These are phyloP conservation scores for Artibeus jamaicensis DNA, from an alignment of 2,797 vertebrate species.

Conservation along the genomic window DNA sequence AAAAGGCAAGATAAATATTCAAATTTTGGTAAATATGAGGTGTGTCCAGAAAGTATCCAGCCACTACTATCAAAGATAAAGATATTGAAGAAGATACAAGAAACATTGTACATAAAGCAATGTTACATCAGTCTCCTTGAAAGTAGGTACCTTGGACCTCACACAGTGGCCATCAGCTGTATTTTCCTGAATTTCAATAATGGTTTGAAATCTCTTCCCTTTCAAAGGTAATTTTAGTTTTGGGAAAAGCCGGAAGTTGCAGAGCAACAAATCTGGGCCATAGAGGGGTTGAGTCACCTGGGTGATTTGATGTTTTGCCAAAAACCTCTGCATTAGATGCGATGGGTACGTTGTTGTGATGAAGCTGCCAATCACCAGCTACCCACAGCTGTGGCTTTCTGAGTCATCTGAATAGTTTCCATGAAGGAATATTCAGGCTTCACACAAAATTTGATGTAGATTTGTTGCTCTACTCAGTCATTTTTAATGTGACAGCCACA, in stretches of 20 bases:
- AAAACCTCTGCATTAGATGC: not conserved
- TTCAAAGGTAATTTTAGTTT: not conserved
- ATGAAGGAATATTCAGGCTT: not conserved
- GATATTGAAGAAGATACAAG: too few species aligned
- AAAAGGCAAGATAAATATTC: not conserved
- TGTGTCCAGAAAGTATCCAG: too few species aligned
- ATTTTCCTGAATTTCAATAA: not conserved
- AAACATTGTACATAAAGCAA: too few species aligned
- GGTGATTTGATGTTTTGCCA: not conserved
- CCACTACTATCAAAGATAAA: too few species aligned
- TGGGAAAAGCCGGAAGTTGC: not conserved
- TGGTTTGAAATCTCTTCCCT: not conserved
- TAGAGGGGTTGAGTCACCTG: not conserved
- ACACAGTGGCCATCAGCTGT: not conserved
- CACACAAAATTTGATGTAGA: not conserved
- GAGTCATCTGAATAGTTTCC: not conserved
- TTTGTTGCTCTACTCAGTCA: not conserved
- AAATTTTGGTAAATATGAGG: not conserved
- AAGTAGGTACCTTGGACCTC: not conserved
- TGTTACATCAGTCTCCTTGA: too few species aligned
- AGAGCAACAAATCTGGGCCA: not conserved
- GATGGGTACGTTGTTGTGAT: not conserved
- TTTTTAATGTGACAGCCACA: not conserved
- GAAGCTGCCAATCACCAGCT: not conserved
- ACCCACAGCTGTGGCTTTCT: not conserved